Evolutionary conservation across 2,797 vertebrate genomes (phyloP).

Genomic region (Coregonus suidteri): DNA sequence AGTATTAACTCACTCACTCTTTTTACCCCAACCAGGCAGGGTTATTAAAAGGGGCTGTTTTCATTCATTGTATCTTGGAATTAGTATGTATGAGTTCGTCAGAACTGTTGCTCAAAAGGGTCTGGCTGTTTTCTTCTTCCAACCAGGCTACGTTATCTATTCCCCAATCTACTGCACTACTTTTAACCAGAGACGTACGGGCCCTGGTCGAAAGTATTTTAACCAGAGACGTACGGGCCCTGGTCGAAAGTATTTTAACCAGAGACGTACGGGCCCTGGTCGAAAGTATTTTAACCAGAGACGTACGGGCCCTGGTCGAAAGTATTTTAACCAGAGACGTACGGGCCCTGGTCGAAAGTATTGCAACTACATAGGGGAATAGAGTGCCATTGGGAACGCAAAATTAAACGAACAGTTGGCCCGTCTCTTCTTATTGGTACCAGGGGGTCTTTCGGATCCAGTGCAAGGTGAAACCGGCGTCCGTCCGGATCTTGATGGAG

Average conservation of each 20-base stretch:
- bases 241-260: no score
- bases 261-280: no score
- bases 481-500: constrained; percentile 98
- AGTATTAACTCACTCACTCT: background rate
- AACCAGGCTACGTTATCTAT: background rate
- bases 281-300: no score
- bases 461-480: constrained; percentile 95
- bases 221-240: no score
- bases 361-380: background rate
- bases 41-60: background rate
- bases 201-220: background rate
- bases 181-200: no score
- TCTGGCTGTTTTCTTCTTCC: constrained; percentile 19
- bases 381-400: background rate
- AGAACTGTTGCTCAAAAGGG: constrained; percentile 18
- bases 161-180: no score
- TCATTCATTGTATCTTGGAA: constrained; percentile 46
- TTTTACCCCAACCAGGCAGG: constrained; percentile 26
- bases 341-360: background rate
- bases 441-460: constrained; percentile 98
- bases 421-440: constrained; percentile 86
- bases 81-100: constrained; percentile 56
- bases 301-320: no score
- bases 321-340: background rate
- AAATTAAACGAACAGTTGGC: background rate